These are phyloP conservation scores for Microctenopoma stevenorrisi DNA, from an alignment of 2,797 vertebrate species.

Conservation along the genomic window DNA sequence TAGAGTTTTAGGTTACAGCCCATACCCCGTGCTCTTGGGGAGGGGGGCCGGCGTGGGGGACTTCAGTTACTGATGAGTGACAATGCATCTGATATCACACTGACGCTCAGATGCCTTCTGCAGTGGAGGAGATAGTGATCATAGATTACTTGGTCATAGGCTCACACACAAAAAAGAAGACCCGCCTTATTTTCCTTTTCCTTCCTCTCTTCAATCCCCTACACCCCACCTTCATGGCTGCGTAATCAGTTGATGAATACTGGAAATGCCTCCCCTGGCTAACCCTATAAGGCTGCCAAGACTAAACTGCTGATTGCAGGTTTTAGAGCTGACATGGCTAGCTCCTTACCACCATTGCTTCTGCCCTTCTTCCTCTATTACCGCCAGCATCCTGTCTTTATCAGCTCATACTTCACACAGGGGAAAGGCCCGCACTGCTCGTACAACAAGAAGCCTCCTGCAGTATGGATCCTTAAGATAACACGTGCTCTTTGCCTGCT, in stretches of 20 bases:
- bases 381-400: slow-evolving; percentile 70
- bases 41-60: slow-evolving; percentile 20
- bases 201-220: slow-evolving; percentile 8
- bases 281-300: slow-evolving; percentile 70
- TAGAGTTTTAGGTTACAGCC: slow-evolving; percentile 43
- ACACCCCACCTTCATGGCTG: slow-evolving; percentile 14
- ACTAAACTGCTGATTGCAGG: slow-evolving; percentile 73
- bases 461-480: slow-evolving; percentile 40
- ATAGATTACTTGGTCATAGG: neutral
- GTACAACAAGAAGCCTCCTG: slow-evolving; percentile 35
- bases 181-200: slow-evolving; percentile 23
- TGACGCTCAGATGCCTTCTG: slow-evolving; percentile 51
- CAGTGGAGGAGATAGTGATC: slow-evolving; percentile 33
- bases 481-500: slow-evolving; percentile 12
- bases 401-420: slow-evolving; percentile 70
- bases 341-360: slow-evolving; percentile 25
- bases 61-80: slow-evolving; percentile 41
- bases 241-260: slow-evolving; percentile 61
- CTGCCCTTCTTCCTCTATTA: slow-evolving; percentile 35
- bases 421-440: slow-evolving; percentile 13
- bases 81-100: slow-evolving; percentile 50
- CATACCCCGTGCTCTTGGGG: slow-evolving; percentile 5
- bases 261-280: slow-evolving; percentile 61
- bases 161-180: slow-evolving; percentile 11
- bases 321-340: slow-evolving; percentile 61